Conservation (phyloP, 2,797 vertebrate genomes). For the Ctenochaetus hawaiiensis region DNA sequence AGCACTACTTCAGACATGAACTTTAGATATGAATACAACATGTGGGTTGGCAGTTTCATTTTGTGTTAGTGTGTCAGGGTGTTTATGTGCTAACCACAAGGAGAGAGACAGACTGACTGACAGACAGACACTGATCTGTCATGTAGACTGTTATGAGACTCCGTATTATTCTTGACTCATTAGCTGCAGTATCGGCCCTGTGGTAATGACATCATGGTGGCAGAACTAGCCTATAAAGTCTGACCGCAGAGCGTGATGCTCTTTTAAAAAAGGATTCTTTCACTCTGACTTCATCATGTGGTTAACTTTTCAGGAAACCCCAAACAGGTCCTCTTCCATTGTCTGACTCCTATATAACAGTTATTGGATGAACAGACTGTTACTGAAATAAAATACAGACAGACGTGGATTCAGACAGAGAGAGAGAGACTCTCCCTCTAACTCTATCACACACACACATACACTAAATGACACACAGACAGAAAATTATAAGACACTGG, state of each 20-base stretch:
- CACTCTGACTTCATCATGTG: slow-evolving; percentile 67
- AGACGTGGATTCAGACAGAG: slow-evolving; percentile 20
- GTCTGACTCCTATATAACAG: slow-evolving; percentile 41
- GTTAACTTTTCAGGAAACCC: slow-evolving; percentile 68
- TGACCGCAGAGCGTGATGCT: slow-evolving; percentile 58
- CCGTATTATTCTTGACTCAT: slow-evolving; percentile 57
- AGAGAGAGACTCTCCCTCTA: too few species aligned
- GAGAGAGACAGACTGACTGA: slow-evolving; percentile 41
- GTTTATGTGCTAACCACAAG: slow-evolving; percentile 57
- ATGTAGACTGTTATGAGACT: slow-evolving; percentile 42
- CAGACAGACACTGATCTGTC: slow-evolving; percentile 35
- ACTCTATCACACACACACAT: background rate
- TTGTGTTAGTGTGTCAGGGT: slow-evolving; percentile 35
- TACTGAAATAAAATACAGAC: slow-evolving; percentile 23
- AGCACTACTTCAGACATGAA: slow-evolving; percentile 54
- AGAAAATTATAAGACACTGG: background rate
- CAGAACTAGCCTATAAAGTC: slow-evolving; percentile 64
- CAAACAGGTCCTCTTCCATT: slow-evolving; percentile 61
- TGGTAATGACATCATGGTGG: slow-evolving; percentile 76
- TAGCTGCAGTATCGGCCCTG: slow-evolving; percentile 50
- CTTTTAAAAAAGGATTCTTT: slow-evolving; percentile 65
- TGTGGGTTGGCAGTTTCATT: slow-evolving; percentile 26
- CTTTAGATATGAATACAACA: slow-evolving; percentile 49
- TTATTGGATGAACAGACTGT: slow-evolving; percentile 29
- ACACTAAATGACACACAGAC: background rate